Evolutionary conservation across 2,888 invertebrate species (phyloP), one percentile per base, ranked within the genome.

Genomic region (Tenthredo notha): DNA sequence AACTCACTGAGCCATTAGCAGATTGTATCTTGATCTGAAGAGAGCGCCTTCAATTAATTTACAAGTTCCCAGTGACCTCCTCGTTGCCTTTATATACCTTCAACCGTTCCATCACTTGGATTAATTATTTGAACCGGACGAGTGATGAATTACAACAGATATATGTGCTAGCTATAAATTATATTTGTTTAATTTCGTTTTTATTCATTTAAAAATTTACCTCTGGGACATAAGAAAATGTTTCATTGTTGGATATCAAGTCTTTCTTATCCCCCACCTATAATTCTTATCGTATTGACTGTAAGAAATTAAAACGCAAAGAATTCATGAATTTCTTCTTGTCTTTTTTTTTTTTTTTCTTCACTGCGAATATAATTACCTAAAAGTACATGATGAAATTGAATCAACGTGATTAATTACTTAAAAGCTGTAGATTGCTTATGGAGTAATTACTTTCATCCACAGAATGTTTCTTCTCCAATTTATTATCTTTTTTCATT

Each of bases 1-100:
- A 89, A 86, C 88, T 87, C 86, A 86, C 88, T 85, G 87, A 87
- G 86, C 92, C 92, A 92, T 92, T 92, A 92, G 92, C 88, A 91
- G 90, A 92, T 92, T 92, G 91, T 91, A 91, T 91, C 90, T 88
- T 87, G 86, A 88, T 87, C 87, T 88, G 82, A 18, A 67, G 85
- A 72, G 84, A 67, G 61, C 75, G 58, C 33, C 10, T 87, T 89
- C 88, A 88, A 90, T 89, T 88, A 90, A 90, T 90, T 89, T 88
- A 85, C 78, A 90, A 89, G 86, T 88, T 83, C 89, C 87, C 89
- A 89, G 85, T 87, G 87, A 90, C 88, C 89, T 86, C 88, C 87
- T 84, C 89, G 86, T n/a, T 43, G 74, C 33, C 67, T 67, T 78
- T 43, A n/a, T 43, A n/a, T 78, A 61, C 21, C 40, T 61, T 40